Evolutionary conservation across 2,888 invertebrate genomes (phyloP).

Genomic region (Tinea trinotella): DNA sequence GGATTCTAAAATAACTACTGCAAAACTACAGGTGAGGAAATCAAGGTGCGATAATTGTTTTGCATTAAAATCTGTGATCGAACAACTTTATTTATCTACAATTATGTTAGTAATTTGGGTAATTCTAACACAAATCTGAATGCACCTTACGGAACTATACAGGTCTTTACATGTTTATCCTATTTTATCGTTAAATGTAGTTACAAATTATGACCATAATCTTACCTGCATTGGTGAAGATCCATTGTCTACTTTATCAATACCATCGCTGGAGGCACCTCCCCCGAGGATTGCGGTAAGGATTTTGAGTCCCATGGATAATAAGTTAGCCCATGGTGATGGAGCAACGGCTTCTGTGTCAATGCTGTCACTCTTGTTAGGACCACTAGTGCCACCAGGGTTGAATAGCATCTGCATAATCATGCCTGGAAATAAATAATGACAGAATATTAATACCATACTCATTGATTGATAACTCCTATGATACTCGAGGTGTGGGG

Average conservation of each 20-base stretch:
- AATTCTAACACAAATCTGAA: background rate
- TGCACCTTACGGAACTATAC: background rate
- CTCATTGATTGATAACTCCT: too few species aligned
- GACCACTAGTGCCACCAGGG: conserved; percentile 73
- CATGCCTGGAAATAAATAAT: conserved; percentile 67
- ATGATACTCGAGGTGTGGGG: too few species aligned
- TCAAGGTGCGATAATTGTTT: conserved; percentile 37
- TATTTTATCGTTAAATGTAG: conserved; percentile 20
- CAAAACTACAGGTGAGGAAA: conserved; percentile 53
- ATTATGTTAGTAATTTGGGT: conserved; percentile 14
- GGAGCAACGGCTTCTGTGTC: conserved; percentile 79
- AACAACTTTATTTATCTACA: background rate
- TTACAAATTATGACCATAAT: background rate
- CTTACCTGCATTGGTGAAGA: conserved; percentile 90
- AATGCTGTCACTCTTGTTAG: conserved; percentile 85
- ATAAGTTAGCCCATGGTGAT: conserved; percentile 90
- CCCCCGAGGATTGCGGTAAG: conserved; percentile 88
- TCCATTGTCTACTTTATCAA: conserved; percentile 92
- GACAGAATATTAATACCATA: too few species aligned
- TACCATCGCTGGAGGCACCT: conserved; percentile 82
- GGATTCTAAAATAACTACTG: conserved; percentile 44
- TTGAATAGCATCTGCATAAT: conserved; percentile 92
- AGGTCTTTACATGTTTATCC: background rate
- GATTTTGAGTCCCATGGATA: conserved; percentile 89
- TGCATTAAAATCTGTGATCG: background rate